Base-by-base conservation (phyloP, 2,797 vertebrate species). In the Eulemur mongoz region DNA sequence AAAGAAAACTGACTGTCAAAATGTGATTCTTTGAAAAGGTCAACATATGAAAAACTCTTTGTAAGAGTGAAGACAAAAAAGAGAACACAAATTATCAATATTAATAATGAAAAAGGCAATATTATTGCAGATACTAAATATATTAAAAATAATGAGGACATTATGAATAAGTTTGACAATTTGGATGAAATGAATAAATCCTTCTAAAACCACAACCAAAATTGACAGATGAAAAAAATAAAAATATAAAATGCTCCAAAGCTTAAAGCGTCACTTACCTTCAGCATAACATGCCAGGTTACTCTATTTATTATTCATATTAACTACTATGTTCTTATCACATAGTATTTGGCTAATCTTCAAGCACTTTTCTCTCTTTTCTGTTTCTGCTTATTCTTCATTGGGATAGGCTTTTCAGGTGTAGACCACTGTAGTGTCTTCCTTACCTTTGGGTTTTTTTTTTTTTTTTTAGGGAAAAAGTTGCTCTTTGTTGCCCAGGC, bases 181-280 rank as follows among this genome's bases (percentile, higher is more conserved):
- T 45, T 84, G 20, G 52, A 61, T 76, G 38, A 95, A 92, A 81
- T 52, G 18, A 17, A 75, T 87, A 83, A 72, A 93, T 57, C 76
- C 30, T 86, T 82, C 30, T 83, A 94, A 92, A 95, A 69, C 14
- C 54, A 92, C 70, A 89, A 75, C 4, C 25, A 95, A 90, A 90
- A 76, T 57, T 80, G 40, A 50, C 32, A 94, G 57, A 69, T 38
- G 22, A 52, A 82, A 95, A 85, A 80, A 78, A 72, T 65, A 81
- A 93, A 35, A 89, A 69, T 45, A 43, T n/a, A 63, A 81, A 75
- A 61, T 70, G 5, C 23, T 48, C 89, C 4, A 78, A 82, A 63
- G 10, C 22, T 88, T 78, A 38, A 75, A 43, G 65, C 10, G 9
- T n/a, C 30, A 35, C 22, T 52, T 89, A n/a, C 2, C 9, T 94